Evolutionary conservation across 1,140 invertebrate genomes (phyloP), one percentile per base, ranked within the genome.

Genomic region (Fopius arisanus): DNA sequence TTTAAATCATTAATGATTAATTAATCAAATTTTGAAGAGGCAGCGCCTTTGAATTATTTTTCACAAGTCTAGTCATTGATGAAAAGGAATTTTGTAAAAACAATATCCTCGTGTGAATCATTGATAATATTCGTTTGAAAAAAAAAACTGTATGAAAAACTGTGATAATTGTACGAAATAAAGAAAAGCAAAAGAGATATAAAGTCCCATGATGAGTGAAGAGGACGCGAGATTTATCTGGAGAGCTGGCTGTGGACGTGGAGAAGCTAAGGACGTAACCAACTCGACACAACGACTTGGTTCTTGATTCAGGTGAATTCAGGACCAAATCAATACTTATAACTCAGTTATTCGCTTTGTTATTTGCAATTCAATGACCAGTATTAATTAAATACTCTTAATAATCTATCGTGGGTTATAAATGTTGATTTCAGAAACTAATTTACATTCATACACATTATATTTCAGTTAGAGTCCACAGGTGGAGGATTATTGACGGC

Each of bases 231-330:
- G 40, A 69, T 29, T 16, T 74, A 54, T 74, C 73, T 41, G 78
- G 80, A 83, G 82, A 75, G 51, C 77, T 29, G 43, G 72, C 77
- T 12, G 26, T 48, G 72, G 76, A 80, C 78, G 75, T 75, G 77
- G 75, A 62, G 75, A 82, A 79, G 33, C 31, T 31, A 29, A 66
- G 31, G 63, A 66, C 40, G 26, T 40, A 65, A 14, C 28, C 40
- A 54, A 70, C 41, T 59, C 28, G 78, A 78, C 80, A 74, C 80
- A 77, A 81, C 83, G 78, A 71, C 86, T 79, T 81, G 85, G 82
- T 86, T 85, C 84, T 82, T 85, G 83, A 86, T 84, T 86, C 84
- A 87, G 86, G 86, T 87, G 84, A 87, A 86, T 86, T 86, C 83
- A 85, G 85, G 86, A 81, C 84, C 84, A 84, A 86, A 87, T 86